These are phyloP conservation scores for Molossus alvarezi DNA, from an alignment of 2,797 vertebrate species.

Conservation along the genomic window DNA sequence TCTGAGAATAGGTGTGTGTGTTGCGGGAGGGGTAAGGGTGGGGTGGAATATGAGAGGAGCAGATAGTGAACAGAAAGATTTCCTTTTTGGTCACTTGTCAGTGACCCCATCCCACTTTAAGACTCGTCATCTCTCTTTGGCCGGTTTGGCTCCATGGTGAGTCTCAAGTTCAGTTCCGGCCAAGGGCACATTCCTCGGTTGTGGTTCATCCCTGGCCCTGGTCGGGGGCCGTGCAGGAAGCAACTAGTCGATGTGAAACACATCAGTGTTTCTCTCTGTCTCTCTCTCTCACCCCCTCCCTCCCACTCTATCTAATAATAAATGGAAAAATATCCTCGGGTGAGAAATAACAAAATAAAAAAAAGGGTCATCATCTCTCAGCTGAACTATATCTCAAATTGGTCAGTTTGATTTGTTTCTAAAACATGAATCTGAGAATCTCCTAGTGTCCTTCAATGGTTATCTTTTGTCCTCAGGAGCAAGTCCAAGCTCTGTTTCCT, in stretches of 20 bases:
- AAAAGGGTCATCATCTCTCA: not conserved
- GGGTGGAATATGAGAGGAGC: not conserved
- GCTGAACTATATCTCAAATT: not conserved
- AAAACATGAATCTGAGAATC: not conserved
- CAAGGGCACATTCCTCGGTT: too few relatives aligned
- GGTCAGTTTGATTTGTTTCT: not conserved
- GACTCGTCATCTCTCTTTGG: not conserved
- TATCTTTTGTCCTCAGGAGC: not conserved
- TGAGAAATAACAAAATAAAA: too few relatives aligned
- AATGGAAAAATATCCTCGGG: too few relatives aligned
- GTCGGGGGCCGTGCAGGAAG: too few relatives aligned
- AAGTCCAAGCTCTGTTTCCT: not conserved
- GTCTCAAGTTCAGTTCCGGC: too few relatives aligned
- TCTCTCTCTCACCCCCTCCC: too few relatives aligned
- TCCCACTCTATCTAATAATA: too few relatives aligned
- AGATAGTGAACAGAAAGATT: not conserved
- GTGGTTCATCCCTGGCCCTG: too few relatives aligned
- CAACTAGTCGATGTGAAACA: too few relatives aligned
- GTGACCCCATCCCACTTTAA: not conserved
- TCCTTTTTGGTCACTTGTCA: not conserved
- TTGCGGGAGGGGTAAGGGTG: not conserved
- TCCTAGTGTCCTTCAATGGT: not conserved
- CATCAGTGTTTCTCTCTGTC: too few relatives aligned
- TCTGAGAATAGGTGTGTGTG: not conserved
- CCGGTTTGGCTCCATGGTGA: too few relatives aligned